Percentiles rank a stretch among this genome's conserved stretches.
phyloP scores from a whole-genome alignment of 2,888 invertebrate species.

The Parnassius mnemosyne region DNA sequence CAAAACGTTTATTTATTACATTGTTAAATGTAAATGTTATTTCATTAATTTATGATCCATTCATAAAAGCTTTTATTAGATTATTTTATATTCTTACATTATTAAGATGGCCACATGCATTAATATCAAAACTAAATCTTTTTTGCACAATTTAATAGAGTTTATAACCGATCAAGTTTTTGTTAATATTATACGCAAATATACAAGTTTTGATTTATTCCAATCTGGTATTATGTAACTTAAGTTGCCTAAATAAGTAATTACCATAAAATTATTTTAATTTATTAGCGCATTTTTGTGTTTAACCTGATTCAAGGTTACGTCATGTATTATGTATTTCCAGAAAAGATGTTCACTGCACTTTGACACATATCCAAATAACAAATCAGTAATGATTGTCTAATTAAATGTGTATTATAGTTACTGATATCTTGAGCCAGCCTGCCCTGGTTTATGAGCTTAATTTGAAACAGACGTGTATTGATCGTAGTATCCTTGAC shows the following conservation, averaged over 20 bases:
- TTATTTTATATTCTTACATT: no score
- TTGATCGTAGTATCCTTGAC: constrained; percentile 55
- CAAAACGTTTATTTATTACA: constrained; percentile 14
- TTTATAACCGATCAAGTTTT: constrained; percentile 3
- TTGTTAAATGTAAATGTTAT: no score
- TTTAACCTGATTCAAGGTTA: constrained; percentile 10
- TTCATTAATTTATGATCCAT: constrained; percentile 14
- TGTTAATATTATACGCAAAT: neutral
- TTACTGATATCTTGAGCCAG: neutral
- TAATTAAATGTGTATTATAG: no score
- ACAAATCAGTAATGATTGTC: no score
- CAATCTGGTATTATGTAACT: no score
- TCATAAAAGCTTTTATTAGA: constrained; percentile 15
- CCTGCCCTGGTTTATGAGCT: constrained; percentile 2
- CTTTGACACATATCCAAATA: no score
- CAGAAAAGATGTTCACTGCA: neutral
- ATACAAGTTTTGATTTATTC: no score
- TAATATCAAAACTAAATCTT: no score
- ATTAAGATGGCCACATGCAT: no score
- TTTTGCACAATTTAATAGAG: neutral
- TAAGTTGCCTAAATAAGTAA: no score
- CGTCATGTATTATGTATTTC: constrained; percentile 3
- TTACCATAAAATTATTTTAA: constrained; percentile 8
- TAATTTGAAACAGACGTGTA: constrained; percentile 42
- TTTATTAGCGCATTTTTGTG: constrained; percentile 5